Percentiles rank a stretch among this genome's conserved stretches.
These are phyloP conservation scores for Pandemis corylana DNA, from an alignment of 2,888 invertebrate species.

Conservation along the genomic window DNA sequence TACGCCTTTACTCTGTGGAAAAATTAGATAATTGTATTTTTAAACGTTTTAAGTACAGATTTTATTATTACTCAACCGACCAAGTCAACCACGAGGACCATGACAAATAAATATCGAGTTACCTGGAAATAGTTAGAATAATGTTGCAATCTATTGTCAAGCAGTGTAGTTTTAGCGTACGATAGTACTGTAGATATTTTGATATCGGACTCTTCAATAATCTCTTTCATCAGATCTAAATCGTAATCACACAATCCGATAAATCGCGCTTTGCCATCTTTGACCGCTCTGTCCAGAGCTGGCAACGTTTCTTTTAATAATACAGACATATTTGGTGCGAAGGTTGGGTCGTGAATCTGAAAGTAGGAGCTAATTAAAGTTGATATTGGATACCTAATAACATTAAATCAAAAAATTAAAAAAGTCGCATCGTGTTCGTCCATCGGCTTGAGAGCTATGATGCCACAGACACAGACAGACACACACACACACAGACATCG, in stretches of 20 bases:
- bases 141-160: constrained; percentile 90
- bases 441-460: no score
- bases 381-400: no score
- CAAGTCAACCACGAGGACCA: no score
- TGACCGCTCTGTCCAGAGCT: constrained; percentile 89
- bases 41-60: neutral
- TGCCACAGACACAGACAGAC: no score
- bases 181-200: constrained; percentile 90
- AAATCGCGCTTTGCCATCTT: constrained; percentile 89
- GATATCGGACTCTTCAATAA: constrained; percentile 87
- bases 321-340: constrained; percentile 89
- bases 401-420: no score
- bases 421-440: no score
- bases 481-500: no score
- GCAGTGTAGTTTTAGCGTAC: constrained; percentile 92
- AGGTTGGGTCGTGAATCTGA: constrained; percentile 97
- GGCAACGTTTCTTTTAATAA: constrained; percentile 95
- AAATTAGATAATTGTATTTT: neutral
- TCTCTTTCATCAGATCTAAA: constrained; percentile 89
- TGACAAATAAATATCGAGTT: no score
- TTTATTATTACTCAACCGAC: no score
- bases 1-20: constrained; percentile 86
- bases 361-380: constrained; percentile 37
- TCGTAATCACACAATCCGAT: constrained; percentile 97
- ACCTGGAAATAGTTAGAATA: constrained; percentile 92